Base-by-base conservation (phyloP, 2,797 vertebrate species). In the Gymnodraco acuticeps region DNA sequence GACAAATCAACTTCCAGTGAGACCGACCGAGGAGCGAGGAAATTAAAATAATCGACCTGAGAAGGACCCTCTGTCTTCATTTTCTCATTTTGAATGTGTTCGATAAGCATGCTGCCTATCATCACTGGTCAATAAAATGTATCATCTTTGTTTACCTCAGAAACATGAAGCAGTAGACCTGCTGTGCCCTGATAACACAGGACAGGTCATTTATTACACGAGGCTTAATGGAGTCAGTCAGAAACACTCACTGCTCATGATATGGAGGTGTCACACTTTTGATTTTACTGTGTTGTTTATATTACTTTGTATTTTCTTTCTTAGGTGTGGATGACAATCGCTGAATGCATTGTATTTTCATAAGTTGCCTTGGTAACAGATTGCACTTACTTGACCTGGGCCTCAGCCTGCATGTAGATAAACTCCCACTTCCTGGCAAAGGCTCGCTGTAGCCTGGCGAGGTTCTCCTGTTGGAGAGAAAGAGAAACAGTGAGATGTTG, bases 361-460 rank as follows among this genome's bases (percentile, higher is more conserved):
- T 10, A 51, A 42, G 90, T 92, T 89, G 81, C 90, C 62, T 14
- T 88, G 85, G 90, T 60, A 84, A 93, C 86, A 4, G 38, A 68
- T 53, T 70, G 82, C 90, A 98, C 98, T 95, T 96, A 99, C 98
- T 98, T 99, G 84, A 99, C 98, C 96, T 99, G 98, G 55, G 98
- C 98, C 89, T 99, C 98, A 64, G 98, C 98, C 95, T 99, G 98
- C 98, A 99, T 98, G 92, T 99, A 99, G 96, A 99, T 99, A 94
- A 99, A 99, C 94, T 99, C 98, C 98, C 98, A 99, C 92, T 99
- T 99, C 77, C 98, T 96, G 84, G 98, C 97, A 91, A 99, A 99
- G 2, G 98, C 98, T 92, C 98, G 95, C 94, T 99, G 98, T 70
- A 99, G 95, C 90, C 98, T 95, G 73, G 98, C 98, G 73, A 99